These are phyloP conservation scores for Scotopteryx bipunctaria DNA, from an alignment of 2,888 invertebrate genomes.

Conservation along the genomic window DNA sequence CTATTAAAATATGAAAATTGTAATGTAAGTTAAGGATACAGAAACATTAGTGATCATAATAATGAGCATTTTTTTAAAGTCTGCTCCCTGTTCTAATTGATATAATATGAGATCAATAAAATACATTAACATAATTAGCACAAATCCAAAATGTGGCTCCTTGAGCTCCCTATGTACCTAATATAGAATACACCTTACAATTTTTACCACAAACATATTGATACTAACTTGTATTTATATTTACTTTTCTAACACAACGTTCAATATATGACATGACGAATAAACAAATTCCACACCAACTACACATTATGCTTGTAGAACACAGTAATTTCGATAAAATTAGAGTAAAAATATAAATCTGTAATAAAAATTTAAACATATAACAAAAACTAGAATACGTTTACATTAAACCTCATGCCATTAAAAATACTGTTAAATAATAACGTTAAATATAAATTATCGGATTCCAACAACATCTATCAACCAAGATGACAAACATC, in stretches of 20 bases:
- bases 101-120: conserved; percentile 67
- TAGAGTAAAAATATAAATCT: conserved; percentile 40
- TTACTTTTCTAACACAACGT: conserved; percentile 16
- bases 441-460: conserved; percentile 34
- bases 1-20: conserved; percentile 22
- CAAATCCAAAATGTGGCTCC: conserved; percentile 55
- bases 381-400: conserved; percentile 40
- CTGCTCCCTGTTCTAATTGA: conserved; percentile 46
- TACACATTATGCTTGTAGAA: conserved; percentile 27
- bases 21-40: conserved; percentile 35
- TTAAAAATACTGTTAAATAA: conserved; percentile 43
- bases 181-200: conserved; percentile 50
- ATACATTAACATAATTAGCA: conserved; percentile 46
- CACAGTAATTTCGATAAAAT: conserved; percentile 41
- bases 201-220: conserved; percentile 51
- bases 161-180: conserved; percentile 51
- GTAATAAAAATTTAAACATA: conserved; percentile 41
- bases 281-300: conserved; percentile 29
- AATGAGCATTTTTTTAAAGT: conserved; percentile 38
- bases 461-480: conserved; percentile 35
- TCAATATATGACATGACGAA: conserved; percentile 37
- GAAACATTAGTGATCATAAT: conserved; percentile 49
- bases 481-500: conserved; percentile 37
- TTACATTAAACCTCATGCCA: conserved; percentile 43
- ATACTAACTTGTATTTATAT: conserved; percentile 37